A percentile compares a stretch with the other conserved stretches of the same genome.
Evolutionary conservation across 2,113 vertebrate species (phyloP).

Genomic region (Bubo bubo): DNA sequence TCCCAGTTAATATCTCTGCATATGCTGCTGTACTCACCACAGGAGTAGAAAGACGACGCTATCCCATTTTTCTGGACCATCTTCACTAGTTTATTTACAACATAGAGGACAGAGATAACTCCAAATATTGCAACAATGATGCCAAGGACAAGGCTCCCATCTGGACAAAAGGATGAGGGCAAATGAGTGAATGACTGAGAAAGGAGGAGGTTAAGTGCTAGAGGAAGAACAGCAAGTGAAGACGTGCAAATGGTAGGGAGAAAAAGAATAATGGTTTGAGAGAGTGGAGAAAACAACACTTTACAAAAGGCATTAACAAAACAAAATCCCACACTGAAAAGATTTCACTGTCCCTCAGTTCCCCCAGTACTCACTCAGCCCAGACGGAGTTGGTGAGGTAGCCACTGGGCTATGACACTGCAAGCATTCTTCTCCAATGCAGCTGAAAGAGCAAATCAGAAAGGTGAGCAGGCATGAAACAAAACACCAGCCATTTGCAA

Average conservation of each 20-base stretch:
- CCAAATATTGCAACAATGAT: constrained; percentile 12
- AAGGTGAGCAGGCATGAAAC: not conserved
- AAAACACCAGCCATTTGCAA: not conserved
- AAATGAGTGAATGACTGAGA: not conserved
- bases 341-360: not conserved
- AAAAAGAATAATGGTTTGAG: not conserved
- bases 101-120: not conserved
- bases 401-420: not conserved
- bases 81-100: constrained; percentile 29
- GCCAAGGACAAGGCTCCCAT: not conserved
- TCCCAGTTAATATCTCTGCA: not conserved
- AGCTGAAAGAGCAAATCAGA: constrained; percentile 30
- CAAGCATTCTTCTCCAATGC: constrained; percentile 41
- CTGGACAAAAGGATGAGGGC: not conserved
- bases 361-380: not conserved
- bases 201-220: not conserved
- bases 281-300: not conserved
- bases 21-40: constrained; percentile 34
- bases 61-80: not conserved
- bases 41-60: not conserved
- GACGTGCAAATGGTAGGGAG: not conserved
- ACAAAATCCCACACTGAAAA: not conserved
- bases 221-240: not conserved
- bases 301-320: not conserved
- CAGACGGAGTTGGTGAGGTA: not conserved